A percentile compares a stretch with the other conserved stretches of the same genome.
Conservation (phyloP, 2,113 vertebrate species). For the Petrocephalus microphthalmus region DNA sequence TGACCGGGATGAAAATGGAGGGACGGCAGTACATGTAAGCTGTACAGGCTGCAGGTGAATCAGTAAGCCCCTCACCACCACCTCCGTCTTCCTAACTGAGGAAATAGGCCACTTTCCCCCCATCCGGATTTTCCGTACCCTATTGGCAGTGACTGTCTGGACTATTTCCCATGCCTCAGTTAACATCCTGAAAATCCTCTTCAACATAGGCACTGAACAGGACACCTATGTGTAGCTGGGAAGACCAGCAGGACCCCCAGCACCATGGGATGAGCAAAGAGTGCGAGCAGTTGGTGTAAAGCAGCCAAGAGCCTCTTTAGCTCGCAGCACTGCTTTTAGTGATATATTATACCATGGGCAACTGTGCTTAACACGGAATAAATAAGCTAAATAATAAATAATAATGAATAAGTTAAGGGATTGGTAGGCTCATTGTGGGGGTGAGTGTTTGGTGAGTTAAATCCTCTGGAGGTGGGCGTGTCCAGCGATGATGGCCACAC, state of each 20-base stretch:
- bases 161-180: background rate
- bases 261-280: background rate
- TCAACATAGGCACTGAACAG: background rate
- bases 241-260: background rate
- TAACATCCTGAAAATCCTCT: too few species aligned
- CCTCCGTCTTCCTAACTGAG: background rate
- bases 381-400: too few species aligned
- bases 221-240: background rate
- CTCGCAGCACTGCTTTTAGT: background rate
- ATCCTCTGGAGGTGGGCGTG: background rate
- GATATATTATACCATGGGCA: too few species aligned
- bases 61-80: background rate
- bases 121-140: background rate
- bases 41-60: background rate
- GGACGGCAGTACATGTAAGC: background rate
- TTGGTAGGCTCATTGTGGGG: background rate
- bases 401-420: background rate
- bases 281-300: too few species aligned
- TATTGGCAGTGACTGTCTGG: background rate
- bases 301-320: background rate
- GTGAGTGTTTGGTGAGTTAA: background rate
- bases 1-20: background rate
- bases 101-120: background rate
- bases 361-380: too few species aligned
- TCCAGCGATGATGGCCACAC: background rate